Evolutionary conservation across 2,888 invertebrate genomes (phyloP), one percentile per base, ranked within the genome.

Genomic region (Megaustenia siamemsis): DNA sequence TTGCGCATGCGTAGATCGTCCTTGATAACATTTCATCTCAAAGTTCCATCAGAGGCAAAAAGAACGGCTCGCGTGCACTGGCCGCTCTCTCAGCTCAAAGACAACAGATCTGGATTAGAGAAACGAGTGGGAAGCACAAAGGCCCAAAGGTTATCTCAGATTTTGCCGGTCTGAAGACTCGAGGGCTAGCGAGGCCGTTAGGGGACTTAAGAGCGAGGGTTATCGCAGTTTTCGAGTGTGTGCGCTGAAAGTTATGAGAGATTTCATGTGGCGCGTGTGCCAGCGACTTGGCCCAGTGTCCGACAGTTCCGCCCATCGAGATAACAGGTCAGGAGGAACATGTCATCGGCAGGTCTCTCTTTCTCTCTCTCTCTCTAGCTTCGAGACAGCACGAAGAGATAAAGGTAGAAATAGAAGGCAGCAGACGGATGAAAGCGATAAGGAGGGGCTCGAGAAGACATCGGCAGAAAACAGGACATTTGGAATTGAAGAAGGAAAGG

Each of bases 91-190:
- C 68, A 49, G 68, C 80, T 73, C 73, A 82, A 71, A 82, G 82
- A 82, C 82, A 82, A 73, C 82, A 60, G 82, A 56, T 5, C 32
- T 15, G 82, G 82, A 82, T 82, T 82, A 82, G 35, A 24, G 73
- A 32, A 21, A 38, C 49, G 71, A 60, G 60, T 21, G 15, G 56
- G 40, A 43, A 43, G 82, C 73, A 82, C 82, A 82, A 82, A 82
- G 82, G 60, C 82, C 82, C 82, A 82, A 40, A 73, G 82, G 82
- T 73, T 82, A 82, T 82, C 82, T 38, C 2, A 28, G 82, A 69
- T 69, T 82, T 60, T 28, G 82, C 56, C 82, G 60, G 71, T 73
- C 73, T 82, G n/a, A 73, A 28, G 73, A 73, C 73, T 56, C 24
- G 18, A 15, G 53, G 80, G 32, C 21, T 40, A n/a, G 60, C 56